phyloP scores from a whole-genome alignment of 2,113 vertebrate species.

The Ptilorrhoa leucosticta region DNA sequence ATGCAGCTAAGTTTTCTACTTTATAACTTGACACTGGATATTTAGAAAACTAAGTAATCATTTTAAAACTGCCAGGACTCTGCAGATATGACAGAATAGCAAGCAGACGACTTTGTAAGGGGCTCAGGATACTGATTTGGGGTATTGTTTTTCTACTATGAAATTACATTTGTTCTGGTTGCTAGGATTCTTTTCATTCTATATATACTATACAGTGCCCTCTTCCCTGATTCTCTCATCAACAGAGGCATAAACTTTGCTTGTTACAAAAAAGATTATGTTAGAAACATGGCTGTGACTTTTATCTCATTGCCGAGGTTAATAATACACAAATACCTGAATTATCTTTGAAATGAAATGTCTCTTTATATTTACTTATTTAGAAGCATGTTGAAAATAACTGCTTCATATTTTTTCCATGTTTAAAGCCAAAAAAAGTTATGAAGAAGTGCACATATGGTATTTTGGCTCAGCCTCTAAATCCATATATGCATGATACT shows the following conservation, averaged over 20 bases:
- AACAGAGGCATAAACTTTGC: neutral
- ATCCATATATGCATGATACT: neutral
- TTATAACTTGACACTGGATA: neutral
- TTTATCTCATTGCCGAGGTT: neutral
- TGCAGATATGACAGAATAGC: neutral
- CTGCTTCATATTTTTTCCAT: neutral
- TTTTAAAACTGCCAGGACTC: neutral
- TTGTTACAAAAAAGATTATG: neutral
- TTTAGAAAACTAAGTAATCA: neutral
- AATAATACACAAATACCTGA: neutral
- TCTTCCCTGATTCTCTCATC: neutral
- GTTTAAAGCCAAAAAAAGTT: neutral
- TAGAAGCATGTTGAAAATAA: neutral
- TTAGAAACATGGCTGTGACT: neutral
- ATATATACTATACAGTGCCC: neutral
- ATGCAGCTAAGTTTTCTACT: neutral
- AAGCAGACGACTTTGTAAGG: neutral
- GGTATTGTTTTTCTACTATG: neutral
- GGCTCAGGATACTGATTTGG: neutral
- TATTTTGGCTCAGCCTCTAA: neutral
- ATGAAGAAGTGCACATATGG: neutral
- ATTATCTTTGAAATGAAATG: neutral
- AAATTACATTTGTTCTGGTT: neutral
- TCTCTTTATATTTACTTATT: neutral
- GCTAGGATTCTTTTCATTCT: neutral